These are phyloP conservation scores for Tenthredo distinguenda DNA, from an alignment of 2,888 invertebrate genomes.

Conservation along the genomic window DNA sequence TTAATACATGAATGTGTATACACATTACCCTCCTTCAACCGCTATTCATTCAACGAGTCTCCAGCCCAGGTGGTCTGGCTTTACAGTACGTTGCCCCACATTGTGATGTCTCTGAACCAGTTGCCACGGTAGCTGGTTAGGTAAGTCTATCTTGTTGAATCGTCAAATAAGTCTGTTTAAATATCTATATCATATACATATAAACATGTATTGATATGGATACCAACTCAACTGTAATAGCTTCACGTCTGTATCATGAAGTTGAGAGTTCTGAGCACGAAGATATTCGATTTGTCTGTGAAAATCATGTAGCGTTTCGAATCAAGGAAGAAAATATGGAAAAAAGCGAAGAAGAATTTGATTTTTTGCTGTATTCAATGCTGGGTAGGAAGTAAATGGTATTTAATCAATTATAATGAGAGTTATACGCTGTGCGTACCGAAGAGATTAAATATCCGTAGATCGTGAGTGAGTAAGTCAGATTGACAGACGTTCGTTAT, in stretches of 20 bases:
- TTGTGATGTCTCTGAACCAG: slow-evolving; percentile 17
- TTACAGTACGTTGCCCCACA: slow-evolving; percentile 18
- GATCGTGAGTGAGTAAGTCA: neutral
- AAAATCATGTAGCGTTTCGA: neutral
- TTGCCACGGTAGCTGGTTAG: slow-evolving; percentile 26
- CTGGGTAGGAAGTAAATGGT: neutral
- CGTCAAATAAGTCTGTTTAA: neutral
- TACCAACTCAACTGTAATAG: neutral
- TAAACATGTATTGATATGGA: neutral
- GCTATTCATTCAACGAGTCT: slow-evolving; percentile 17
- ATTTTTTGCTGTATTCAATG: neutral
- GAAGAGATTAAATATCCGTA: neutral
- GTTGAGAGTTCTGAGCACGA: neutral
- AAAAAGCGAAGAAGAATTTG: neutral
- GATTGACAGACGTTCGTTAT: neutral
- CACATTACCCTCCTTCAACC: slow-evolving; percentile 19
- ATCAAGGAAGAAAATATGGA: neutral
- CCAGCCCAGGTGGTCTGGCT: neutral
- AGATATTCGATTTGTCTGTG: neutral
- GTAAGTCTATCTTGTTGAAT: neutral
- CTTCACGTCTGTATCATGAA: neutral
- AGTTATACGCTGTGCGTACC: neutral
- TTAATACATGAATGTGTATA: neutral
- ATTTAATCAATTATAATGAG: neutral
- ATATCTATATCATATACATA: neutral